These are phyloP conservation scores for Riptortus pedestris DNA, from an alignment of 1,140 invertebrate species.

Conservation along the genomic window DNA sequence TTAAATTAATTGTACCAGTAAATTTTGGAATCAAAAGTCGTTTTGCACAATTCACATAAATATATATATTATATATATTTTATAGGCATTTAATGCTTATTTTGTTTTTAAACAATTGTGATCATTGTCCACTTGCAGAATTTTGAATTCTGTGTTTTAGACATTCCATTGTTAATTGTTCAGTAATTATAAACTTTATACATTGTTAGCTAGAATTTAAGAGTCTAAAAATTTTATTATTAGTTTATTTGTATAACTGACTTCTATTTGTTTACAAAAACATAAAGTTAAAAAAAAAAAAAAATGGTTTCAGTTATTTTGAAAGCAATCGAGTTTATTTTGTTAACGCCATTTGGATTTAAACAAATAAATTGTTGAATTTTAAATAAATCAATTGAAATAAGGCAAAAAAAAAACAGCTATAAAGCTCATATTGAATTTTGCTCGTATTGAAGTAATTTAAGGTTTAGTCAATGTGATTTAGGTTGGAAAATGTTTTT, in stretches of 20 bases:
- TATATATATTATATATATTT: no score
- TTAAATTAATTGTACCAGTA: neutral
- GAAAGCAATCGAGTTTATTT: neutral
- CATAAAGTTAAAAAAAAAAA: neutral
- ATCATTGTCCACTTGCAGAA: neutral
- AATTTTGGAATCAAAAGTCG: neutral
- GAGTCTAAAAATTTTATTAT: neutral
- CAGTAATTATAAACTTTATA: neutral
- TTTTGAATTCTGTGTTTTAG: slow-evolving; percentile 13
- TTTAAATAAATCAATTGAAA: no score
- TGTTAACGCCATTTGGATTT: neutral
- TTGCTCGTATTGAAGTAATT: neutral
- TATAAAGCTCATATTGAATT: neutral
- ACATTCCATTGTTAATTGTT: slow-evolving; percentile 14
- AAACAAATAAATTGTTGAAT: neutral
- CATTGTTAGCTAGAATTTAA: slow-evolving; percentile 12
- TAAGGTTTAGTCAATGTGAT: neutral
- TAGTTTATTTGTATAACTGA: neutral
- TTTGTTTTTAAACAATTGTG: neutral
- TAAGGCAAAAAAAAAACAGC: neutral
- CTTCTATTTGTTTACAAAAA: neutral
- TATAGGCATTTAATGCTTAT: slow-evolving; percentile 12
- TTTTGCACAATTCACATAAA: slow-evolving; percentile 12
- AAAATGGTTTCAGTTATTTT: neutral
- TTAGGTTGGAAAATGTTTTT: neutral